phyloP scores from a whole-genome alignment of 2,113 vertebrate species.

The Malurus alboscapulatus region DNA sequence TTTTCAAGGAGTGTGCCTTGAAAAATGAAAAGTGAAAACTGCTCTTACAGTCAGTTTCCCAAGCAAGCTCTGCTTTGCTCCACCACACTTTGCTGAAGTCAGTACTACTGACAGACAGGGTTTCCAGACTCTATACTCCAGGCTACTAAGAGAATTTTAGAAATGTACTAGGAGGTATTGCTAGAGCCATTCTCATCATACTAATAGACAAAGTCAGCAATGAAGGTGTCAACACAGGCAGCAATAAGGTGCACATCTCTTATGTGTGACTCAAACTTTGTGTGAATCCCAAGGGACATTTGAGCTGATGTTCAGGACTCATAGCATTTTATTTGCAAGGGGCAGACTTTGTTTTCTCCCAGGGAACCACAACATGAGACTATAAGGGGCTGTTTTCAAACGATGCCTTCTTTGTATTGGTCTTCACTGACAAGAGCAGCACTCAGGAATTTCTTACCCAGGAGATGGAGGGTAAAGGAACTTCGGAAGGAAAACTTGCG shows the following conservation, averaged over 20 bases:
- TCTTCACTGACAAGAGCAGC: neutral
- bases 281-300: neutral
- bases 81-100: neutral
- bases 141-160: neutral
- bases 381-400: neutral
- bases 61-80: neutral
- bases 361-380: accelerated
- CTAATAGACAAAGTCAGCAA: neutral
- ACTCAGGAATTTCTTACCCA: neutral
- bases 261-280: neutral
- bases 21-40: neutral
- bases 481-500: neutral
- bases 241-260: neutral
- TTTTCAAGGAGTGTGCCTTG: neutral
- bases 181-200: neutral
- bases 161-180: neutral
- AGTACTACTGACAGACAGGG: neutral
- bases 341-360: neutral
- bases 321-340: neutral
- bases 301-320: neutral
- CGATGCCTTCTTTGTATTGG: neutral
- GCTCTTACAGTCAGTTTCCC: neutral
- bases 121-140: neutral
- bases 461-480: neutral
- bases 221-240: neutral